A percentile compares a stretch with the other conserved stretches of the same genome.
Conservation (phyloP, 2,113 vertebrate species). For the Tenrec ecaudatus region DNA sequence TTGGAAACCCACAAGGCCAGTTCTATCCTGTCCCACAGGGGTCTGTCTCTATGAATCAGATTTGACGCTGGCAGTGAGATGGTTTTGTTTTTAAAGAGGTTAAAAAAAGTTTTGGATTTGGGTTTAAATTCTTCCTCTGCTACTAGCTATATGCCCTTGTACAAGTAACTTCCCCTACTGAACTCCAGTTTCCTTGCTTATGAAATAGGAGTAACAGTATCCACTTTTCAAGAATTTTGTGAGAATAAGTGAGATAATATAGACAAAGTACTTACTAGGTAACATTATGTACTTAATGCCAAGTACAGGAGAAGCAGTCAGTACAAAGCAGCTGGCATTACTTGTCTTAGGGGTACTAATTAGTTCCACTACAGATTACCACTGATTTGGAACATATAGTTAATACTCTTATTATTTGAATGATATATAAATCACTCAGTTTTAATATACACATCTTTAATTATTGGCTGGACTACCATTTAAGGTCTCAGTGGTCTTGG, state of each 20-base stretch:
- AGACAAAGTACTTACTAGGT: background rate
- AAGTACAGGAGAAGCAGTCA: background rate
- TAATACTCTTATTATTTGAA: background rate
- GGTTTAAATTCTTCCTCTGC: constrained; percentile 36
- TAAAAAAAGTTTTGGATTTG: constrained; percentile 16
- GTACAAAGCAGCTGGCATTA: background rate
- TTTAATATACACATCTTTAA: background rate
- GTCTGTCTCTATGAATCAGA: too few relatives aligned
- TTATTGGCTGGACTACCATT: background rate
- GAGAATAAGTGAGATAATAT: background rate
- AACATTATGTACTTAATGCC: background rate
- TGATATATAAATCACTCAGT: background rate
- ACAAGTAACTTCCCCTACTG: constrained; percentile 18
- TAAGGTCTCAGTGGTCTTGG: background rate
- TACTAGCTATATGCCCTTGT: background rate
- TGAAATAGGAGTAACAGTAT: background rate
- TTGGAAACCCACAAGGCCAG: too few relatives aligned
- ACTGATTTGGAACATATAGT: background rate
- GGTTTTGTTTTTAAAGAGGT: background rate
- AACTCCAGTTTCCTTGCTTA: constrained; percentile 19
- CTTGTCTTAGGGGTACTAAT: background rate
- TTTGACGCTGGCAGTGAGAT: too few relatives aligned
- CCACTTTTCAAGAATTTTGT: background rate
- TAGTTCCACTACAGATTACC: background rate
- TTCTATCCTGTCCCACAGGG: too few relatives aligned